phyloP scores from a whole-genome alignment of 2,113 vertebrate species.

The Romanogobio albipinnatus region DNA sequence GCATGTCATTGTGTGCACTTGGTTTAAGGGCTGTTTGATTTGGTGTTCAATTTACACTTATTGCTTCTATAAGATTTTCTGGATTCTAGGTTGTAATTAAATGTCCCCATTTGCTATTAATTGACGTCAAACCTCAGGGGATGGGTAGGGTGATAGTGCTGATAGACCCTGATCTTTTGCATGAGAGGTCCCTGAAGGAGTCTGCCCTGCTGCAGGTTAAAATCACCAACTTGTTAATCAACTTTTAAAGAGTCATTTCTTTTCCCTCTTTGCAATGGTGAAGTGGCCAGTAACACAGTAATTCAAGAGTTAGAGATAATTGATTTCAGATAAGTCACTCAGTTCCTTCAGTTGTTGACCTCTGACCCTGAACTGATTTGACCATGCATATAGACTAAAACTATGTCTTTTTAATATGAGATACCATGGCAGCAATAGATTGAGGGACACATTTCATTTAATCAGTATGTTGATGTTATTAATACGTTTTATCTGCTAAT shows the following conservation, averaged over 20 bases:
- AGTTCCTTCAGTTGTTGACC: not conserved
- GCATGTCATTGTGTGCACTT: constrained; percentile 25
- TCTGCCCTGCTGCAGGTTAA: constrained; percentile 12
- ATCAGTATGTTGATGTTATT: no score
- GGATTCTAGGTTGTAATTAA: constrained; percentile 23
- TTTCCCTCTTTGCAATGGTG: not conserved
- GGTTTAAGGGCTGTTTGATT: constrained; percentile 35
- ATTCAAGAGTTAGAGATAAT: not conserved
- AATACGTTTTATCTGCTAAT: no score
- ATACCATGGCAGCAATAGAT: no score
- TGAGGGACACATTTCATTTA: no score
- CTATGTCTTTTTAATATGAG: not conserved
- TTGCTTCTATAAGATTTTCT: constrained; percentile 8
- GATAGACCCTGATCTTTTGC: not conserved
- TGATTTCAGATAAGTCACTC: constrained; percentile 9
- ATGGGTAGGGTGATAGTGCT: not conserved
- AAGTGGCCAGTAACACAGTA: not conserved
- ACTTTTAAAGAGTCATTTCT: constrained; percentile 3
- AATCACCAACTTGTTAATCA: constrained; percentile 12
- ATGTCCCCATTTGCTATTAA: not conserved
- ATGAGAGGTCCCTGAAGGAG: not conserved
- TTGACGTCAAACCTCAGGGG: constrained; percentile 6
- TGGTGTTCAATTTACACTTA: constrained; percentile 13
- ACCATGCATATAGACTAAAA: not conserved
- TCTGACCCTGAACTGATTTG: not conserved